Percentiles rank a stretch among this genome's conserved stretches.
Conservation (phyloP, 2,797 vertebrate species). For the Echeneis naucrates region DNA sequence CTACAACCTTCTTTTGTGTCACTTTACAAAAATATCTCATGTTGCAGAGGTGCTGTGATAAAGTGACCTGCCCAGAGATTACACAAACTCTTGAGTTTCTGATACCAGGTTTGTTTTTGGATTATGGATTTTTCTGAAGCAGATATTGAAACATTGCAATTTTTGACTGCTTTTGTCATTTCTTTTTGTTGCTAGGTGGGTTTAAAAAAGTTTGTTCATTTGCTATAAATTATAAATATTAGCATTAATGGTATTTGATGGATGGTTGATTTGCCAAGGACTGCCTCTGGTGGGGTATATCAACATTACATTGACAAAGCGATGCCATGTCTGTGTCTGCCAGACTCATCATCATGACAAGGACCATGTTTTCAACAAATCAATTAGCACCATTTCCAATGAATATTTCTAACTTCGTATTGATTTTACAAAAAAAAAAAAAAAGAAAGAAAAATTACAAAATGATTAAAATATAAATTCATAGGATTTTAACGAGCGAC, state of each 20-base stretch:
- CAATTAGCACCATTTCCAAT: not conserved
- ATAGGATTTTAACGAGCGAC: not conserved
- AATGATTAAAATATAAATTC: too few species aligned
- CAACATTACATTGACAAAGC: conserved; percentile 10
- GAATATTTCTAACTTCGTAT: too few species aligned
- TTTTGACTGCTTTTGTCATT: conserved; percentile 1
- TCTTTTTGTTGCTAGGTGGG: not conserved
- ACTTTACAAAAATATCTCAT: too few species aligned
- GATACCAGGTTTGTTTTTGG: not conserved
- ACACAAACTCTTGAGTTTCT: not conserved
- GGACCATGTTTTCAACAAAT: not conserved
- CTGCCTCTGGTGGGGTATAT: too few species aligned
- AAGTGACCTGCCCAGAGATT: too few species aligned
- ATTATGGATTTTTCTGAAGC: not conserved
- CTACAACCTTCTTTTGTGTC: too few species aligned
- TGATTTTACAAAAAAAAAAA: not conserved
- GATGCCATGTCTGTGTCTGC: not conserved
- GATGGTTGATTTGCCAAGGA: too few species aligned
- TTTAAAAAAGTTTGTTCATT: not conserved
- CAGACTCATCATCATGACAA: not conserved
- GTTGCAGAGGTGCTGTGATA: too few species aligned
- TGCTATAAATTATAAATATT: not conserved
- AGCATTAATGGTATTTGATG: not conserved
- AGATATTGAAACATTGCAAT: not conserved
- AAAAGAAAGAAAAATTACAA: not conserved